These are phyloP conservation scores for Epinotia brunnichana DNA, from an alignment of 2,888 invertebrate species.

Conservation along the genomic window DNA sequence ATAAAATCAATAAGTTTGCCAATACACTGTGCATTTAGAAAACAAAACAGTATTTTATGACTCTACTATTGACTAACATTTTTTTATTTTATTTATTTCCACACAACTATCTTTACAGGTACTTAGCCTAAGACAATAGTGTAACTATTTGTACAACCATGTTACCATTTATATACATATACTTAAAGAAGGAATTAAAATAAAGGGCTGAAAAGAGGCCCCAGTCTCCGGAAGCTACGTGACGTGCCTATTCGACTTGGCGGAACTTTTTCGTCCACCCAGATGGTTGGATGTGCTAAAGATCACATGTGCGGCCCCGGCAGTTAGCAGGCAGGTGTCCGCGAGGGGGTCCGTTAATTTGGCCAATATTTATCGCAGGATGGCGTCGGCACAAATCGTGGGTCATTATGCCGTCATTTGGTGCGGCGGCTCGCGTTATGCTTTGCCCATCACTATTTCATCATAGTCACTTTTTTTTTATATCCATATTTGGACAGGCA, in stretches of 20 bases:
- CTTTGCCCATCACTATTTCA: conserved; percentile 27
- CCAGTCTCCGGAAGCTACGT: not conserved
- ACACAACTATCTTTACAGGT: no score
- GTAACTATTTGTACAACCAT: no score
- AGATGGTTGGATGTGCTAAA: not conserved
- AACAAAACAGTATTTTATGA: no score
- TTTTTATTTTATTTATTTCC: no score
- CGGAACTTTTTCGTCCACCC: not conserved
- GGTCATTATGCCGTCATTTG: conserved; percentile 74
- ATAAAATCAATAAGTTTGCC: no score
- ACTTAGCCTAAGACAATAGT: no score
- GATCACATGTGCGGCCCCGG: conserved; percentile 60
- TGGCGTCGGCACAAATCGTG: conserved; percentile 73
- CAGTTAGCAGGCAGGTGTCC: conserved; percentile 68
- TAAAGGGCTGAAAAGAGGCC: not conserved
- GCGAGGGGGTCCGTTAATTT: conserved; percentile 75
- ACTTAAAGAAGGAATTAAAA: not conserved
- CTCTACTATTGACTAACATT: no score
- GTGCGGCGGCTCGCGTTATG: conserved; percentile 72
- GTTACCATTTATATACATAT: no score
- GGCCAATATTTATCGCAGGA: conserved; percentile 80
- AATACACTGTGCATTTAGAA: no score
- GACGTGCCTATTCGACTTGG: not conserved
- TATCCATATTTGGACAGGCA: conserved; percentile 16
- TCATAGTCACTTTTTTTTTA: conserved; percentile 27